These are phyloP conservation scores for Cephus cinctus DNA, from an alignment of 1,140 invertebrate genomes.

Conservation along the genomic window DNA sequence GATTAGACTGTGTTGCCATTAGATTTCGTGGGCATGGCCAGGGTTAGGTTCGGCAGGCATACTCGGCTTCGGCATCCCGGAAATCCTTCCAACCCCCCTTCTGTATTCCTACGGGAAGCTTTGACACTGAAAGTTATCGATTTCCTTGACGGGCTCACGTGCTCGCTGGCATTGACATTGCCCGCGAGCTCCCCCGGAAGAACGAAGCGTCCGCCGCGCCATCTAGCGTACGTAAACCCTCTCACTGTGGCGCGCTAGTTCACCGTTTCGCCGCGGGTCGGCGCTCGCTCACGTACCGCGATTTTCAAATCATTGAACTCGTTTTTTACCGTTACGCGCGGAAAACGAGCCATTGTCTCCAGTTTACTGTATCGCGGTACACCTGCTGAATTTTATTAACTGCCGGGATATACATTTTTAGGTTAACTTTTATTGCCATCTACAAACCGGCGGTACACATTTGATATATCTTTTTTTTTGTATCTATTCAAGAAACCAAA, in stretches of 20 bases:
- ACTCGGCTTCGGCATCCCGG: too few relatives aligned
- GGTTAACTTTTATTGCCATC: too few relatives aligned
- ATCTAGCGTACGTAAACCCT: constrained; percentile 43
- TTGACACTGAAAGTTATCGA: constrained; percentile 50
- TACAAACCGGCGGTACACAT: too few relatives aligned
- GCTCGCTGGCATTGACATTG: constrained; percentile 57
- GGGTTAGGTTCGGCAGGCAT: background rate
- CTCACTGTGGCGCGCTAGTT: constrained; percentile 23
- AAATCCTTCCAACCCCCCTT: too few relatives aligned
- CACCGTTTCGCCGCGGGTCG: constrained; percentile 19
- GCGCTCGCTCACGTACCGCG: constrained; percentile 17
- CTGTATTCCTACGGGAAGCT: constrained; percentile 28
- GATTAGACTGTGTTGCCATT: background rate
- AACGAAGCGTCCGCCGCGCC: constrained; percentile 30
- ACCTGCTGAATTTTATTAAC: too few relatives aligned
- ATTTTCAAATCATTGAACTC: too few relatives aligned
- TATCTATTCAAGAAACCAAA: too few relatives aligned
- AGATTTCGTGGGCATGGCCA: background rate
- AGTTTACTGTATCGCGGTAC: too few relatives aligned
- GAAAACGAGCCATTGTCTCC: too few relatives aligned
- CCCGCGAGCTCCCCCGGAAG: constrained; percentile 24
- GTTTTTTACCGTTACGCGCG: too few relatives aligned
- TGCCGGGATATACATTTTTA: too few relatives aligned
- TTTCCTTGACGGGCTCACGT: constrained; percentile 48
- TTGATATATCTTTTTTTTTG: too few relatives aligned